These are phyloP conservation scores for Drepana arcuata DNA, from an alignment of 1,140 invertebrate species.

Conservation along the genomic window DNA sequence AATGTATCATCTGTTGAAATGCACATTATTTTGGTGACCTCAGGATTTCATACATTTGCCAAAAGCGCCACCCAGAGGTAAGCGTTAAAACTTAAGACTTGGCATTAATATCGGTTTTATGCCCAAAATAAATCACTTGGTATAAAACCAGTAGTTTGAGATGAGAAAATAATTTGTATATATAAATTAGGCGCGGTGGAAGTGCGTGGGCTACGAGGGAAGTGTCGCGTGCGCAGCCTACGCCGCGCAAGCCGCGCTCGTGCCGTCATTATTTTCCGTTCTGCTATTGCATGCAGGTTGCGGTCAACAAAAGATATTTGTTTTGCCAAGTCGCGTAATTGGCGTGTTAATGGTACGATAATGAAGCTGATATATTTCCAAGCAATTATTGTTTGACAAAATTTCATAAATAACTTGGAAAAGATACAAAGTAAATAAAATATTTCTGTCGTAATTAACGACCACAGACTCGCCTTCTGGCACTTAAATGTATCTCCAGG, in stretches of 20 bases:
- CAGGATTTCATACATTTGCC: too few relatives aligned
- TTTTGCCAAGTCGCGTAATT: too few relatives aligned
- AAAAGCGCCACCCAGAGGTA: slow-evolving; percentile 8
- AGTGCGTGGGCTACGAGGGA: slow-evolving; percentile 36
- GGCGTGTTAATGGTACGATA: too few relatives aligned
- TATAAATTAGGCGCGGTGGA: slow-evolving; percentile 45
- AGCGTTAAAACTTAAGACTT: slow-evolving; percentile 11
- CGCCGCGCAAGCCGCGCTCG: slow-evolving; percentile 29
- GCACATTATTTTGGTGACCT: slow-evolving; percentile 31
- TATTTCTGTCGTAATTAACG: too few relatives aligned
- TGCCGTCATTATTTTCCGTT: slow-evolving; percentile 44
- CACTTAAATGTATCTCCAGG: too few relatives aligned
- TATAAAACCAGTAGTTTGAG: slow-evolving; percentile 57
- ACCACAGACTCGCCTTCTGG: too few relatives aligned
- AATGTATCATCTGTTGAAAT: slow-evolving; percentile 22
- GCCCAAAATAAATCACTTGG: slow-evolving; percentile 27
- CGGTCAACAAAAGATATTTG: slow-evolving; percentile 23
- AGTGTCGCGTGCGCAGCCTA: slow-evolving; percentile 57
- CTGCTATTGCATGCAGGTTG: slow-evolving; percentile 26
- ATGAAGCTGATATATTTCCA: too few relatives aligned
- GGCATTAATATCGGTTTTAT: too few relatives aligned
- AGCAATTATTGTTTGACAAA: too few relatives aligned
- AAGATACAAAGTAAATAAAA: too few relatives aligned
- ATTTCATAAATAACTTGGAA: too few relatives aligned
- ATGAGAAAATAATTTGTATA: slow-evolving; percentile 61